Evolutionary conservation across 92 coral and sea anemone genomes (phyloP), one percentile per base, ranked within the genome.

Genomic region (Galaxea fascicularis): DNA sequence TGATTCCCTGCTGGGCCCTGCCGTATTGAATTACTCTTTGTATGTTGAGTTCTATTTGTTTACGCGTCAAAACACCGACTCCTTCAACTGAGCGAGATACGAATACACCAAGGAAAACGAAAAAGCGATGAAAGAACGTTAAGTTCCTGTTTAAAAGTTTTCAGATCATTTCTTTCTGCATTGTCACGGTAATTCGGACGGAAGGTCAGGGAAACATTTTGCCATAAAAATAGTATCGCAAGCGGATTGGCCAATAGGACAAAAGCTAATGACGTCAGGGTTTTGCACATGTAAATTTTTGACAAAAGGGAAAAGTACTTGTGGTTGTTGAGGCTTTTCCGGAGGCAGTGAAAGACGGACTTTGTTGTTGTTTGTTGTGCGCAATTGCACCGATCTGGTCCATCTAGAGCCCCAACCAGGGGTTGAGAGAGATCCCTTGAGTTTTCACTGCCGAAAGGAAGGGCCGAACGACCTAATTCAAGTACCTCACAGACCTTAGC

Each of bases 261-360:
- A 63, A n/a, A 49, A 52, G 0, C 11, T 2, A 0, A 27, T 79
- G 75, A 79, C 84, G 84, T 79, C 84, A 79, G 15, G 46, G 20
- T 79, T 65, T 27, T 47, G 60, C 51, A 17, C 71, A 78, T 63
- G 57, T 63, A 45, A 21, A 31, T 20, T 46, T 62, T 10, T 49
- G 63, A 39, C 39, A 59, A 22, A 79, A 45, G 84, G 83, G 84
- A 66, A 79, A 79, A 79, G 30, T 68, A 52, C 84, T 47, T 28
- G 53, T 1, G 18, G 56, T 44, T 28, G 74, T 65, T 22, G 20
- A 4, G 56, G 56, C 28, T 54, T 77, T 78, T 21, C 83, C 84
- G 18, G 6, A 8, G 73, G 45, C 83, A 26, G 84, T 14, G 56
- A 66, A 68, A 39, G 67, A 49, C 13, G 2, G 10, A 68, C 68